These are phyloP conservation scores for Mesodorylaimus sp. DNA, from an alignment of 2,888 invertebrate genomes.

Conservation along the genomic window DNA sequence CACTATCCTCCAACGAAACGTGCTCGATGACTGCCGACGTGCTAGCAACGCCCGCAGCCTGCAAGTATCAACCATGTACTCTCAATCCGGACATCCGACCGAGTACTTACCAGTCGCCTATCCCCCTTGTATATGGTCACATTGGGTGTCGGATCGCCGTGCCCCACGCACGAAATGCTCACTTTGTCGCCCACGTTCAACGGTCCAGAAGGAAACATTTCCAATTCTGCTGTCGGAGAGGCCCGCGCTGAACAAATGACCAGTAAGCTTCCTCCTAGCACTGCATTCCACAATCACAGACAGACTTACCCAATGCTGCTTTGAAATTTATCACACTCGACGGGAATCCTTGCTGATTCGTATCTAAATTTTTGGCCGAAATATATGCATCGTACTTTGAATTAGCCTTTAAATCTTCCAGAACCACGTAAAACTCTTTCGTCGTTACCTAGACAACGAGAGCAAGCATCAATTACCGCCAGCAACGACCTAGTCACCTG, in stretches of 20 bases:
- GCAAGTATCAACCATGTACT: too few relatives aligned
- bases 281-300: background rate
- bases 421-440: too few relatives aligned
- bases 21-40: too few relatives aligned
- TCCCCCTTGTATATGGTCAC: background rate
- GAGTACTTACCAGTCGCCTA: background rate
- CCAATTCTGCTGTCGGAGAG: background rate
- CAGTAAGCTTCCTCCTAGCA: background rate
- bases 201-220: background rate
- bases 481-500: too few relatives aligned
- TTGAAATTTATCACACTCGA: background rate
- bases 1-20: background rate
- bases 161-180: background rate
- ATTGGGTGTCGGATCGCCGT: conserved; percentile 5
- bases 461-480: too few relatives aligned
- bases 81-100: too few relatives aligned
- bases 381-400: too few relatives aligned
- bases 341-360: background rate
- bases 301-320: background rate
- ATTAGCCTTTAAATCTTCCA: too few relatives aligned
- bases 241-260: background rate
- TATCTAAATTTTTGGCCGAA: too few relatives aligned
- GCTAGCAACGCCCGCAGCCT: too few relatives aligned
- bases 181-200: background rate
- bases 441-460: too few relatives aligned